Evolutionary conservation across 2,888 invertebrate species (phyloP), one percentile per base, ranked within the genome.

Genomic region (Zygothrica quintamaculata): DNA sequence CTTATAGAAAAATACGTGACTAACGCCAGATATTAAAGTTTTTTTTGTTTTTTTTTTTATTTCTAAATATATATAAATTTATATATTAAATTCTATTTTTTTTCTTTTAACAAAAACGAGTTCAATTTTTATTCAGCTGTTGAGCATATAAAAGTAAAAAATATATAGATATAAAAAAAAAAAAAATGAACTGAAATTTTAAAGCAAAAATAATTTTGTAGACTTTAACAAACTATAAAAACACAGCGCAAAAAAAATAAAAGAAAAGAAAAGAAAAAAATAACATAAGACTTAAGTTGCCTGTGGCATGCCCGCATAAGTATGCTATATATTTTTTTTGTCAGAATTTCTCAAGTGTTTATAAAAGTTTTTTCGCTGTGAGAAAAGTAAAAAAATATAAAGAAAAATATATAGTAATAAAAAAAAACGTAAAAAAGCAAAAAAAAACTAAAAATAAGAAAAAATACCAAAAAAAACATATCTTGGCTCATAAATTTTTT

Each of bases 311-410:
- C 59, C 31, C 46, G n/a, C 3, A 51, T 40, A 64, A 53, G 52
- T 64, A 43, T 53, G 66, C 65, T 57, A 34, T 7, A 18, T 4
- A n/a, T 25, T 26, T 44, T 7, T 48, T 59, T 40, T 15, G 11
- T 9, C 12, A 8, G 12, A 26, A 2, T 29, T 29, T 29, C 18
- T 22, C 2, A 5, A 3, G 18, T 22, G 5, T 5, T 22, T 22
- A 29, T n/a, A n/a, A 5, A 29, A 29, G 29, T 29, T 29, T 29
- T 29, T 29, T 1, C 7, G 4, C 9, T 9, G 5, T 9, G n/a
- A 29, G 9, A 29, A 29, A 29, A 29, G 8, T 6, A 4, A 26
- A 26, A 26, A 26, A 26, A 26, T 6, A 26, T 26, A 26, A 26
- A 26, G 4, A 26, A 26, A 26, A 26, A 26, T 6, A 26, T 6